These are phyloP conservation scores for Coreius guichenoti DNA, from an alignment of 2,797 vertebrate species.

Conservation along the genomic window DNA sequence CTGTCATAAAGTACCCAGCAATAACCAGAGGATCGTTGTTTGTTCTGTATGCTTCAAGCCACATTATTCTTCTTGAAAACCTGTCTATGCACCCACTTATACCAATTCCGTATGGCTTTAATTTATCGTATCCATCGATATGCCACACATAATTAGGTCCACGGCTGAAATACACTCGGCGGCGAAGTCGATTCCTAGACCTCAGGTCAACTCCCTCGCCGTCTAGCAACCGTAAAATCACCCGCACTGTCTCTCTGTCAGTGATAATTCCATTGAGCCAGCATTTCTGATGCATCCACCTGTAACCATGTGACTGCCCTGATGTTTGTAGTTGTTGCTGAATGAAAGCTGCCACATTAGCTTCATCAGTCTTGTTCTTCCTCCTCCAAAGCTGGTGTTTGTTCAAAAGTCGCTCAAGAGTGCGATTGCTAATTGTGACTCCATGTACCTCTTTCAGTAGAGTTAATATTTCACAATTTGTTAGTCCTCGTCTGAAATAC, in stretches of 20 bases:
- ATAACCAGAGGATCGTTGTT: conserved; percentile 3
- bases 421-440: conserved; percentile 3
- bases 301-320: conserved; percentile 4
- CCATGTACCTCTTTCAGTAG: conserved; percentile 14
- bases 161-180: conserved; percentile 8
- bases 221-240: not conserved
- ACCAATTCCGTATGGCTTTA: conserved; percentile 25
- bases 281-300: not conserved
- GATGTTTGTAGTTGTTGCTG: conserved; percentile 38
- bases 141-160: not conserved
- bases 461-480: not conserved
- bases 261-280: not conserved
- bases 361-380: conserved; percentile 34
- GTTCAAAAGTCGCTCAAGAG: conserved; percentile 10
- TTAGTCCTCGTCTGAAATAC: not conserved
- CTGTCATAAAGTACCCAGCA: conserved; percentile 6
- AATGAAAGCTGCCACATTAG: conserved; percentile 38
- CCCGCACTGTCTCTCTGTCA: not conserved
- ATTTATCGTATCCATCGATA: conserved; percentile 23
- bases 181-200: conserved; percentile 6
- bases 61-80: not conserved
- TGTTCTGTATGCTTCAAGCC: not conserved
- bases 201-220: not conserved
- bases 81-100: conserved; percentile 23
- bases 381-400: conserved; percentile 40